These are phyloP conservation scores for Noctua pronuba DNA, from an alignment of 2,888 invertebrate genomes.

Conservation along the genomic window DNA sequence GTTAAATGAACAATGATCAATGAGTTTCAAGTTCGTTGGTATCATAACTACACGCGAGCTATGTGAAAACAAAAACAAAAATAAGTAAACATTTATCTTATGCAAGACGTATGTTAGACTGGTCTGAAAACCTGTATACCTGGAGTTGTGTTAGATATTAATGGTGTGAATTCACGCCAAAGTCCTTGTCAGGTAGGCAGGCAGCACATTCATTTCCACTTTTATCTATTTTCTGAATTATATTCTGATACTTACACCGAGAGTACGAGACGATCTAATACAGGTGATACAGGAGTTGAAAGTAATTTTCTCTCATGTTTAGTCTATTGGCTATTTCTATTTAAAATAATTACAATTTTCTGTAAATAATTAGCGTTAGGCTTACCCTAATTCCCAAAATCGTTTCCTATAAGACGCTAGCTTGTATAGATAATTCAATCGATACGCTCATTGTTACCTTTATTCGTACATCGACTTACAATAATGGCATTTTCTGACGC, in stretches of 20 bases:
- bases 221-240: background rate
- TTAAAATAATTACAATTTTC: background rate
- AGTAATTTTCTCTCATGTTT: background rate
- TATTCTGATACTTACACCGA: background rate
- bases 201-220: background rate
- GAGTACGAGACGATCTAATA: background rate
- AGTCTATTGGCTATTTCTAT: too few relatives aligned
- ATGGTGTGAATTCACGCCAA: slow-evolving; percentile 26
- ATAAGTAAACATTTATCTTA: slow-evolving; percentile 61
- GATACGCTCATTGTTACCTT: slow-evolving; percentile 32
- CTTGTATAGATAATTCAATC: slow-evolving; percentile 30
- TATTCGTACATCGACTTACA: slow-evolving; percentile 6
- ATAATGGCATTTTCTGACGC: slow-evolving; percentile 21
- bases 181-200: background rate
- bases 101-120: slow-evolving; percentile 52
- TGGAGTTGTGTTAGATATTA: slow-evolving; percentile 34
- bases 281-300: background rate
- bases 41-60: slow-evolving; percentile 68
- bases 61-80: slow-evolving; percentile 75
- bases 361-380: background rate
- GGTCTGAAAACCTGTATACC: slow-evolving; percentile 52
- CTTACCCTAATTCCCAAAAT: slow-evolving; percentile 8
- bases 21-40: slow-evolving; percentile 66
- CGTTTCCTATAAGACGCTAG: slow-evolving; percentile 8
- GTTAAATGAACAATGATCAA: slow-evolving; percentile 73